Base-by-base conservation (phyloP, 2,797 vertebrate species). In the Silurus aristotelis region DNA sequence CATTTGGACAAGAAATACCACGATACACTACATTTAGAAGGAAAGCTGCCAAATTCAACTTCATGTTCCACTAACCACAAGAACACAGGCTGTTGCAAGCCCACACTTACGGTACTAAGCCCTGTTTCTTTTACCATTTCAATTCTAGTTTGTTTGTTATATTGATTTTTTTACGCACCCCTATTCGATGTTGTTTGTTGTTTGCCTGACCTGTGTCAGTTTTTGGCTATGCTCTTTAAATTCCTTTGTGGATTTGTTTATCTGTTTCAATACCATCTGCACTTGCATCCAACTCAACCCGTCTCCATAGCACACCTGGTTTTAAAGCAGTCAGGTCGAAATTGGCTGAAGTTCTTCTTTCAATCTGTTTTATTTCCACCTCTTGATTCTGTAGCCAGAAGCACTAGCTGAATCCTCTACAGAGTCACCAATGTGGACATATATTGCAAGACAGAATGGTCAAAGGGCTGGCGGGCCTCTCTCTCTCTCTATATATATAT, bases 321-420 rank as follows among this genome's bases (percentile, higher is more conserved):
- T 88, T 93, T 91, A 87, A 84, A 84, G 78, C 84, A 82, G 89
- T 80, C 87, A 87, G 92, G 88, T 83, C 6, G 43, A 91, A 90
- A 93, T 38, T 6, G 91, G 86, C 90, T 91, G 86, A 91, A 92
- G 92, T 89, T 90, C 76, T 87, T 85, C 80, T 84, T 90, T 93
- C 91, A 94, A 94, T 94, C 93, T 93, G 89, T 91, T 93, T 91
- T 93, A 92, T 93, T 93, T 94, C 92, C 92, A 92, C 79, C 87
- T 88, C 86, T 90, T 87, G 86, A 70, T 87, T 91, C 89, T 91
- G 83, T 88, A 86, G 90, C 93, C 90, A 90, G 89, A 90, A 91
- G 86, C 85, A 88, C 85, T 80, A 91, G 90, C 88, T 85, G 56
- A 89, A 75, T 66, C 84, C 76, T 82, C 66, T 61, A 25, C 79